Base-by-base conservation (phyloP, 2,888 invertebrate species). In the Drosophila picticornis region DNA sequence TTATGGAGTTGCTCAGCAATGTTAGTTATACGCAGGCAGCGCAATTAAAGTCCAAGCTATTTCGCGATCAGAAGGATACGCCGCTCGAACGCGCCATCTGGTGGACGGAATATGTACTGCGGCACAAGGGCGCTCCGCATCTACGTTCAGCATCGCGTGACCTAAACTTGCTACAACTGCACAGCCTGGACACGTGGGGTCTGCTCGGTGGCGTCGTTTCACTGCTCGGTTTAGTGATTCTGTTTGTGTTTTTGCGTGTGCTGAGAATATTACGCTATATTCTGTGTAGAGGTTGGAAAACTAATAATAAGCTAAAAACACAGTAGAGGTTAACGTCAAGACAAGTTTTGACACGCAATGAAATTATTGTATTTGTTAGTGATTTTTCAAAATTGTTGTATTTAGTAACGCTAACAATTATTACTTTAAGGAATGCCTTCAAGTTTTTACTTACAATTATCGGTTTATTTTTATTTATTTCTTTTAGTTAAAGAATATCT, bases 81-180 rank as follows among this genome's bases (percentile, higher is more conserved):
- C 91, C 93, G 0, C 61, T 92, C 19, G 91, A 93, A 0, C 82
- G 81, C 4, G 93, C 92, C 16, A 80, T 91, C 29, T 92, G 91
- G 81, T 93, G 93, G 93, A 90, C 92, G 2, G 93, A 93, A 67
- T 92, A 93, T 75, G 88, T 93, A 10, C 81, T 83, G 1, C 79
- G 92, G 0, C 91, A 93, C 51, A 84, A 92, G n/a, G 93, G 93
- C 5, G 93, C 93, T 1, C 72, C 77, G 0, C 93, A 93, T 65
- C 67, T 93, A 60, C 88, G 90, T 63, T 88, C 91, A n/a, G 91
- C 91, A 16, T 91, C 91, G 16, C 85, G 91, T 16, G 90, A 93
- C 27, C 73, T 93, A 25, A 87, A 51, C 34, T 87, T 91, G 27
- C 40, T 90, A 0, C 81, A 90, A 50, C 77, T 91, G 38, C 84